phyloP scores from a whole-genome alignment of 2,888 invertebrate species.

The Sarcophaga caerulescens region DNA sequence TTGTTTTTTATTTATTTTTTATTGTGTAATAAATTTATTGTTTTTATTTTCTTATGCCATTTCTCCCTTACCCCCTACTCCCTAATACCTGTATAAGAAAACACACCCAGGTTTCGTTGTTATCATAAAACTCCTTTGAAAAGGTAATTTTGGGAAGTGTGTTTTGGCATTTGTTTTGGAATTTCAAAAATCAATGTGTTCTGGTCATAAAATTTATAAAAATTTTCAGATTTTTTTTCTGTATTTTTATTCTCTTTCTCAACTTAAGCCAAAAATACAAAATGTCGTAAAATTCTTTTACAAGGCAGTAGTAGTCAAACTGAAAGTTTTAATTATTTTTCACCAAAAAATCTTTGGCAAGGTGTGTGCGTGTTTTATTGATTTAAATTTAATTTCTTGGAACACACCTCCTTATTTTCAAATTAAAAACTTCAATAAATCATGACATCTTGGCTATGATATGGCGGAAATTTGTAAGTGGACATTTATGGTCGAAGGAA shows the following conservation, averaged over 20 bases:
- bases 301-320: no score
- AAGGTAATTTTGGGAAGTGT: slow-evolving; percentile 8
- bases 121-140: background rate
- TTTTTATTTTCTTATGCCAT: background rate
- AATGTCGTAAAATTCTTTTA: background rate
- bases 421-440: background rate
- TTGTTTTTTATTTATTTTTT: slow-evolving; percentile 22
- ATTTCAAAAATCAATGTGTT: slow-evolving; percentile 38
- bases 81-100: background rate
- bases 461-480: background rate
- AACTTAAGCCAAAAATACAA: background rate
- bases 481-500: background rate
- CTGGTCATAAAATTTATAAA: slow-evolving; percentile 23
- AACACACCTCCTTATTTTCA: background rate
- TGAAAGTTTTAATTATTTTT: slow-evolving; percentile 35
- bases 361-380: slow-evolving; percentile 19
- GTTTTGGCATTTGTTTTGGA: slow-evolving; percentile 6
- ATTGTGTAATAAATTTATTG: slow-evolving; percentile 21
- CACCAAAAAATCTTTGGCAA: background rate
- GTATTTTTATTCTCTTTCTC: background rate
- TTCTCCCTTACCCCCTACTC: background rate
- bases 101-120: background rate
- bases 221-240: background rate
- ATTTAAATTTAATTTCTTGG: slow-evolving; percentile 14
- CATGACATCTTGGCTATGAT: background rate